These are phyloP conservation scores for human (Homo sapiens) DNA, from an alignment of 2,113 vertebrate species.

Conservation along the genomic window DNA sequence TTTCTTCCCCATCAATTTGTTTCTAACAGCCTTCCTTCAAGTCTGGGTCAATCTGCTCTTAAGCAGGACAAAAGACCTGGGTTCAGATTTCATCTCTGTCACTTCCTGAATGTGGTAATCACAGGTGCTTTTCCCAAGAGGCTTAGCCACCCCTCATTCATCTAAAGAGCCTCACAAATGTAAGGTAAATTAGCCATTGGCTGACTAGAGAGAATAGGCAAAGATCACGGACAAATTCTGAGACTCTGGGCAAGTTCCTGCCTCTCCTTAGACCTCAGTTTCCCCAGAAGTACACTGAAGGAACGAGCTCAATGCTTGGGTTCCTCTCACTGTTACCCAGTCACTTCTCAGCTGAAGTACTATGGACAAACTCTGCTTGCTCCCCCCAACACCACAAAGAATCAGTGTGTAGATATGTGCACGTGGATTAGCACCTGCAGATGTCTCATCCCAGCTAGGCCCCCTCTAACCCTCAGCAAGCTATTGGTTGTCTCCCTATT, in stretches of 20 bases:
- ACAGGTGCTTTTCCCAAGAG: conserved; percentile 15
- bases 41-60: background rate
- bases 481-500: background rate
- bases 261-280: background rate
- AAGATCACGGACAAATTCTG: background rate
- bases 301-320: background rate
- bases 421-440: background rate
- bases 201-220: background rate
- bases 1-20: background rate
- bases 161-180: background rate
- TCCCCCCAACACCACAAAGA: background rate
- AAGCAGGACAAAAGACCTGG: background rate
- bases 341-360: conserved; percentile 29
- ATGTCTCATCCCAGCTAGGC: background rate
- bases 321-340: background rate
- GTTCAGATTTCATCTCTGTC: background rate
- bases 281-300: background rate
- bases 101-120: conserved; percentile 2
- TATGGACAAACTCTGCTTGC: background rate
- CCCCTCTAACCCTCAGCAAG: background rate
- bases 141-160: background rate
- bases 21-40: conserved; percentile 23
- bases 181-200: background rate
- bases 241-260: background rate
- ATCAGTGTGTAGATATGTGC: background rate